Conservation (phyloP, 2,113 vertebrate species). For the Grus americana region DNA sequence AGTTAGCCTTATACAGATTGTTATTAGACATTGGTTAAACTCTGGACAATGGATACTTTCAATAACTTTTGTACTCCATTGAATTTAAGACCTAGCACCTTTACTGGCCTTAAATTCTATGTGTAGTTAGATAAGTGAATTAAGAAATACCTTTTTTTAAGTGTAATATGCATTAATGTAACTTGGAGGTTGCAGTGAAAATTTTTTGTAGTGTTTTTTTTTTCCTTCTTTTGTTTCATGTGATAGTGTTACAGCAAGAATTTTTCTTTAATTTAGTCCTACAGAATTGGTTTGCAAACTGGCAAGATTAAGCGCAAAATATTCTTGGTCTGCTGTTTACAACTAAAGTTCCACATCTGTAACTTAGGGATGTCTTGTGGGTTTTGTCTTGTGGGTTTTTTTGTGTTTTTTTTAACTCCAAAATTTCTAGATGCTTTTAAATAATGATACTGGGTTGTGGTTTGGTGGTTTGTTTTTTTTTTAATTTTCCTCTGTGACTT, state of each 20-base stretch:
- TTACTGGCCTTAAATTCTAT: neutral
- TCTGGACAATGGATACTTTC: neutral
- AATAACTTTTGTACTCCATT: neutral
- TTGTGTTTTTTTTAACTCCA: neutral
- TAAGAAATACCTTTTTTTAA: neutral
- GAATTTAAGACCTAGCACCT: neutral
- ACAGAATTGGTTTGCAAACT: neutral
- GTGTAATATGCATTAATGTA: neutral
- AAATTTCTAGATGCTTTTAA: neutral
- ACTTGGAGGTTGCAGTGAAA: neutral
- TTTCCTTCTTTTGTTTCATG: neutral
- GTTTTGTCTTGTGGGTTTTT: neutral
- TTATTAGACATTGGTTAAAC: neutral
- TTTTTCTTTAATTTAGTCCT: neutral
- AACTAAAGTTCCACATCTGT: neutral
- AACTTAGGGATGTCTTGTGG: neutral
- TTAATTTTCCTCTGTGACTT: neutral
- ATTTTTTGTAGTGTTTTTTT: neutral
- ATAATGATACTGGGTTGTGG: neutral
- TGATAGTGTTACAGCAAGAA: neutral
- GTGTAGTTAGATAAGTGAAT: neutral
- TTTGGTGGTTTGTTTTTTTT: no score
- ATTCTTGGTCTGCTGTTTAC: neutral
- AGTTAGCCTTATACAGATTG: neutral
- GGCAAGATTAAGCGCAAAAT: neutral